Percentiles rank a stretch among this genome's conserved stretches.
Conservation (phyloP, 2,888 invertebrate species). For the Bombylius discolor region DNA sequence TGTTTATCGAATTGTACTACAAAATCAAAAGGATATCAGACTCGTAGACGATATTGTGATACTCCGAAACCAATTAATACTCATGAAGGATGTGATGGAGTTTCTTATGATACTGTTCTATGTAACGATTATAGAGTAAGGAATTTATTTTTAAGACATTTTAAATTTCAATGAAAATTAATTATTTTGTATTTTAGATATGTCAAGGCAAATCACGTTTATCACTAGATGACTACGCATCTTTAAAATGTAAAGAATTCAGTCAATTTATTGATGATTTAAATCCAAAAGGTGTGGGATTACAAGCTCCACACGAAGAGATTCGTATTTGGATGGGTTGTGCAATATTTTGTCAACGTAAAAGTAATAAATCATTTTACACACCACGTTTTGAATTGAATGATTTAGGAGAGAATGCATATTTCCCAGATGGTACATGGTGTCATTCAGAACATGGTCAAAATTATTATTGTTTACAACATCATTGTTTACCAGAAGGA, state of each 20-base stretch:
- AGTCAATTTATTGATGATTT: conserved; percentile 46
- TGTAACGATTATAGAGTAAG: conserved; percentile 44
- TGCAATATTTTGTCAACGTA: conserved; percentile 58
- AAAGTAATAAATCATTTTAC: conserved; percentile 53
- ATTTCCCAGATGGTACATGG: conserved; percentile 72
- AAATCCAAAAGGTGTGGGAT: conserved; percentile 52
- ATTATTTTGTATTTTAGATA: background rate
- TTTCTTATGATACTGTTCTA: conserved; percentile 48
- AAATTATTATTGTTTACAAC: conserved; percentile 59
- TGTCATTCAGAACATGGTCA: conserved; percentile 52
- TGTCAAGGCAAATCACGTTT: conserved; percentile 32
- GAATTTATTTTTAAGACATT: conserved; percentile 20
- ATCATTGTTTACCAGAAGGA: conserved; percentile 61
- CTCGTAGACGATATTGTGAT: conserved; percentile 45
- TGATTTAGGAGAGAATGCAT: conserved; percentile 56
- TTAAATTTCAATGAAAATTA: background rate
- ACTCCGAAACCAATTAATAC: conserved; percentile 39
- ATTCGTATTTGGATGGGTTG: conserved; percentile 67
- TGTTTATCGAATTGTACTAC: conserved; percentile 56
- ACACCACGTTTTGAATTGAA: conserved; percentile 64
- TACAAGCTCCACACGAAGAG: conserved; percentile 62
- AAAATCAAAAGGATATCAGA: conserved; percentile 47
- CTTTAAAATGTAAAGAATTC: conserved; percentile 50
- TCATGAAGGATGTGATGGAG: conserved; percentile 47
- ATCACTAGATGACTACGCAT: conserved; percentile 44